Base-by-base conservation (phyloP, 2,797 vertebrate genomes). In the Lithobates pipiens region DNA sequence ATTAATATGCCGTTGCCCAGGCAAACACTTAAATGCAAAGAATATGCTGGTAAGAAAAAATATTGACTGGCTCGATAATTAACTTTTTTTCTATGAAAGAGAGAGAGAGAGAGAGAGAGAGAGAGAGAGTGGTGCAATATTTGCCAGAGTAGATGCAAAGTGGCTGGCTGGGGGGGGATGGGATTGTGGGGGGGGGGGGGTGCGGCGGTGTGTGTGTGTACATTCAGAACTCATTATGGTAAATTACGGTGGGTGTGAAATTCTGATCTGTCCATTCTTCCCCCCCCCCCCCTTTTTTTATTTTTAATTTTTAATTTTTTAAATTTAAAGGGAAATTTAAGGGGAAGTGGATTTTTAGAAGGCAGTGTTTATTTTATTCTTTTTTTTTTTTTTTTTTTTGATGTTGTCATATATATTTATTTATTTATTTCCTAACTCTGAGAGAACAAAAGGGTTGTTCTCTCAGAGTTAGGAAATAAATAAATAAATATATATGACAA, bases 41-140 rank as follows among this genome's bases (percentile, higher is more conserved):
- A 86, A 87, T 78, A 86, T 83, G 80, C 54, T 74, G 25, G 76
- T 46, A 86, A 74, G 75, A 68, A 83, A 69, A 83, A 83, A 87
- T 87, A 87, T 87, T 83, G 85, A 87, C 85, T 87, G n/a, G 85
- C 80, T 75, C 50, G 76, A 87, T 87, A 83, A 87, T 87, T 79
- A 87, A 87, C 81, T 83, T 87, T 50, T 32, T 46, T 87, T 83
- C 85, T 78, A 63, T 78, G 77, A 46, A 73, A 57, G 68, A 34
- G 85, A 83, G 68, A 34, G 85, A 83, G 85, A 78, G 80, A 57
- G 68, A 34, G 85, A 83, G 54, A 34, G 85, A 57, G 68, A 34
- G 85, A 83, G 68, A 34, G 85, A 83, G 85, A 83, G 80, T 73
- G 80, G 68, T 79, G 57, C 69, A 83, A 78, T 83, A 83, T 79